Evolutionary conservation across 2,888 invertebrate genomes (phyloP).

Genomic region (Noctua janthe): DNA sequence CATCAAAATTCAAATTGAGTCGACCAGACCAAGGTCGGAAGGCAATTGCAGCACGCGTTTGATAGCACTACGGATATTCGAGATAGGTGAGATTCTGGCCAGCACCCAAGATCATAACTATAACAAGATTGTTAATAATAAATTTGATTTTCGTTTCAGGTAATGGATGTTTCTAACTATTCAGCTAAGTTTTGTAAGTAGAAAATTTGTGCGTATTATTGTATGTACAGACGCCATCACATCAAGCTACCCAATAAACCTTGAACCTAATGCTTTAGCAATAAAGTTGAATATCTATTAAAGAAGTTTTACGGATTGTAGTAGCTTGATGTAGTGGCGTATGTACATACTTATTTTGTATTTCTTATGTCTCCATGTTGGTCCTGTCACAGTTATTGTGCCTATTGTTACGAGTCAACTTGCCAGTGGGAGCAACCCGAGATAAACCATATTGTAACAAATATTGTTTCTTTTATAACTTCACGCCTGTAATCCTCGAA

Average conservation of each 20-base stretch:
- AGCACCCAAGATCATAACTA: constrained; percentile 50
- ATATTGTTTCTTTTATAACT: neutral
- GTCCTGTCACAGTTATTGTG: neutral
- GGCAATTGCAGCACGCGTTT: constrained; percentile 45
- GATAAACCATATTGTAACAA: neutral
- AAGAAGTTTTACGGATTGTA: too few species aligned
- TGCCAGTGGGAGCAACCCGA: neutral
- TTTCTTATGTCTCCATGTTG: neutral
- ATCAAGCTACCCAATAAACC: too few species aligned
- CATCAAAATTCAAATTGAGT: constrained; percentile 24
- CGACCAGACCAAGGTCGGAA: constrained; percentile 46
- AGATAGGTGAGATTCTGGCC: constrained; percentile 49
- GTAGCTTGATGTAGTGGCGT: too few species aligned
- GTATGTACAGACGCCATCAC: neutral
- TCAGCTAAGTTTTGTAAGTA: constrained; percentile 52
- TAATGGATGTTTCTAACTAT: constrained; percentile 55
- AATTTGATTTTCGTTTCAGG: constrained; percentile 65
- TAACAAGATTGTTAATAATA: constrained; percentile 49
- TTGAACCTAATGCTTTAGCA: too few species aligned
- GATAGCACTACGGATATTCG: constrained; percentile 47
- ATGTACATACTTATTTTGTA: neutral
- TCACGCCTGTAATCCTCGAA: neutral
- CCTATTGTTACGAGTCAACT: neutral
- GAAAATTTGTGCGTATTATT: constrained; percentile 12
- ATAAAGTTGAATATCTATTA: too few species aligned